A percentile compares a stretch with the other conserved stretches of the same genome.
Conservation (phyloP, 2,797 vertebrate genomes). For the Manis javanica region DNA sequence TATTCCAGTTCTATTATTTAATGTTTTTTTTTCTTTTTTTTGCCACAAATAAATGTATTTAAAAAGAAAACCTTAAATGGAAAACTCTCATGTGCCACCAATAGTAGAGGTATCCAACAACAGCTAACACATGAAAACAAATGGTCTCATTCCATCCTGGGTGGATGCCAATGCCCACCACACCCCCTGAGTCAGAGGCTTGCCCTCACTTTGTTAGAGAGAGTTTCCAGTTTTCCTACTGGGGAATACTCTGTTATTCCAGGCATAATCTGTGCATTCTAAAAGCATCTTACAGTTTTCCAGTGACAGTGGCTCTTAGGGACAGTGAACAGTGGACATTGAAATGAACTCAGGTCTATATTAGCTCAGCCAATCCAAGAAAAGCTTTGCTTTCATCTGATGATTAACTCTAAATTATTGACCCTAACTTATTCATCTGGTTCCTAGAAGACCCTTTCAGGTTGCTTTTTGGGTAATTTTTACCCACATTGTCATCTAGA, state of each 20-base stretch:
- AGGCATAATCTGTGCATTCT: not conserved
- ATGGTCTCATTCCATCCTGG: not conserved
- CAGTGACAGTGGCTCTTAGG: not conserved
- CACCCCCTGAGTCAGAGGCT: not conserved
- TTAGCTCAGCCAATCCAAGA: not conserved
- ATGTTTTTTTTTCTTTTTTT: not conserved
- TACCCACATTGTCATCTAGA: not conserved
- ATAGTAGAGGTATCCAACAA: not conserved
- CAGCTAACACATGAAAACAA: conserved; percentile 13
- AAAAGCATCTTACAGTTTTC: not conserved
- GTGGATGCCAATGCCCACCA: not conserved
- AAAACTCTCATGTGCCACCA: conserved; percentile 23
- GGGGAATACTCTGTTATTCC: not conserved
- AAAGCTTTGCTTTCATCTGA: not conserved
- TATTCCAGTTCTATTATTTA: conserved; percentile 8
- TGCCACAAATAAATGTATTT: not conserved
- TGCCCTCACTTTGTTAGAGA: not conserved
- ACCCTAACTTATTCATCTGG: not conserved
- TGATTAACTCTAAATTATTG: not conserved
- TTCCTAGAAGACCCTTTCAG: not conserved
- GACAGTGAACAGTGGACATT: not conserved
- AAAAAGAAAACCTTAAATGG: not conserved
- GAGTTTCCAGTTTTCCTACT: not conserved
- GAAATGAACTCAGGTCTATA: not conserved
- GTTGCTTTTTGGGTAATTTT: not conserved